Conservation (phyloP, 1,140 invertebrate genomes). For the Drosophila azteca region DNA sequence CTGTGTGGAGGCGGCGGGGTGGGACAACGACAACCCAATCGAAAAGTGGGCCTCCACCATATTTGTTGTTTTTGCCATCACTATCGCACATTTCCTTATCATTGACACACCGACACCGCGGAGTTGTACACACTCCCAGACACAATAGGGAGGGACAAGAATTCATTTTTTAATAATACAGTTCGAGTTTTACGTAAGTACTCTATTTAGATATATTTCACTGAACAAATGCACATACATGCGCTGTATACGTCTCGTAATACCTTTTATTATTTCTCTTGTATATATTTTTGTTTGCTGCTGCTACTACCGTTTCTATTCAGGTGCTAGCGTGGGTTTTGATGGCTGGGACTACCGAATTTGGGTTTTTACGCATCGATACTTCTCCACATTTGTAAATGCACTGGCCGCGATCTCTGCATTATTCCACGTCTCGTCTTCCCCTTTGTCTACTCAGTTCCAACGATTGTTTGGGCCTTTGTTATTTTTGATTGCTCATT, state of each 20-base stretch:
- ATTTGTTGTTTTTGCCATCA: conserved; percentile 46
- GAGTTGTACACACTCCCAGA: conserved; percentile 15
- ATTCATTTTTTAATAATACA: background rate
- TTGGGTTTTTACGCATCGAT: conserved; percentile 71
- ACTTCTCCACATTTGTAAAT: conserved; percentile 65
- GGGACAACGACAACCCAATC: background rate
- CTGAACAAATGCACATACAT: conserved; percentile 27
- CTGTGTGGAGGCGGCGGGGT: conserved; percentile 39
- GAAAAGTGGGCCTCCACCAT: conserved; percentile 11
- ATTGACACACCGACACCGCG: too few relatives aligned
- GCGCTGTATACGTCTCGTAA: conserved; percentile 4
- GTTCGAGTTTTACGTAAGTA: conserved; percentile 14
- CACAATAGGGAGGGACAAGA: conserved; percentile 3
- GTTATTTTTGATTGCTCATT: conserved; percentile 40
- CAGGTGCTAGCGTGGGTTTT: conserved; percentile 19
- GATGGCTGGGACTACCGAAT: conserved; percentile 54
- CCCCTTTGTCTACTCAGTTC: conserved; percentile 4
- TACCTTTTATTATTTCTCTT: conserved; percentile 24
- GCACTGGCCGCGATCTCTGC: conserved; percentile 64
- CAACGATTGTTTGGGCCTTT: conserved; percentile 15
- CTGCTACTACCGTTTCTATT: conserved; percentile 24
- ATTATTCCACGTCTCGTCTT: conserved; percentile 27
- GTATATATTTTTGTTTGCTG: conserved; percentile 28
- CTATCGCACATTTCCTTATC: conserved; percentile 11
- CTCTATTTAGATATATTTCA: conserved; percentile 38